phyloP scores from a whole-genome alignment of 1,140 invertebrate species.

The Anagrus nilaparvatae region DNA sequence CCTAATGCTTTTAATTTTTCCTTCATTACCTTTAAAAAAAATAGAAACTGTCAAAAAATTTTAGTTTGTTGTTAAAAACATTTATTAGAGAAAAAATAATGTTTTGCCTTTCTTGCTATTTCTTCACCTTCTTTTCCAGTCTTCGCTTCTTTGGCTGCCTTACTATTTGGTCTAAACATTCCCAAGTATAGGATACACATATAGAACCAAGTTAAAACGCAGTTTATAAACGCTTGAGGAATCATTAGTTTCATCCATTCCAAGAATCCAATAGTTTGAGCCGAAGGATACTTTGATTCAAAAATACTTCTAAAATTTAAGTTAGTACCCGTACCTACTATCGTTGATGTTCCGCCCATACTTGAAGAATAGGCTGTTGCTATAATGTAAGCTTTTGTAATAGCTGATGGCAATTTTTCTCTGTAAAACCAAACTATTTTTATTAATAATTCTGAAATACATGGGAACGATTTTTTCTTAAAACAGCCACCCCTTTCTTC shows the following conservation, averaged over 20 bases:
- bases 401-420: conserved; percentile 47
- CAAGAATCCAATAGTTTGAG: conserved; percentile 55
- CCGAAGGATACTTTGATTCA: conserved; percentile 44
- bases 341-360: conserved; percentile 72
- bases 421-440: no score
- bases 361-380: conserved; percentile 72
- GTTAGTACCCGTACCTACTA: conserved; percentile 85
- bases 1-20: conserved; percentile 68
- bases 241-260: conserved; percentile 60
- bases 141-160: conserved; percentile 46
- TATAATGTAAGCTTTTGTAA: conserved; percentile 61
- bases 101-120: conserved; percentile 49
- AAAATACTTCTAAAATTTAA: conserved; percentile 71
- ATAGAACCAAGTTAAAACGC: conserved; percentile 59
- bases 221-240: conserved; percentile 61
- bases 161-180: conserved; percentile 52
- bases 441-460: no score
- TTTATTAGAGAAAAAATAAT: neutral
- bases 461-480: no score
- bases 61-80: no score
- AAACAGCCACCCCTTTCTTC: no score
- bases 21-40: conserved; percentile 39
- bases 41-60: no score
- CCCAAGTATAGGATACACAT: conserved; percentile 66
- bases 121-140: conserved; percentile 46